Conservation (phyloP, 2,113 vertebrate species). For the Oxyura jamaicensis region DNA sequence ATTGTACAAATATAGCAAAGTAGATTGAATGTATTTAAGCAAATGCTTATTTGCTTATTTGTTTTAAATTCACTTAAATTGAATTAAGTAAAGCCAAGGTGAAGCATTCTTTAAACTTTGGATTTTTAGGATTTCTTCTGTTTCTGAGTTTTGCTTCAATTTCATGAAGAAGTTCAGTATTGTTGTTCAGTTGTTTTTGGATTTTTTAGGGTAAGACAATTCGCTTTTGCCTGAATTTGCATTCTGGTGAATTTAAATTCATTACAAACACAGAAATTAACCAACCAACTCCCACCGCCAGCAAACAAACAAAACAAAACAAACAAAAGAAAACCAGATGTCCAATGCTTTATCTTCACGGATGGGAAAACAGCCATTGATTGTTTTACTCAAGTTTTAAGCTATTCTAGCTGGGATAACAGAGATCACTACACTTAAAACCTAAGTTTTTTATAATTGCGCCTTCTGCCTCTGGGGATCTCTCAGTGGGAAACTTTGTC, state of each 20-base stretch:
- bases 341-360: background rate
- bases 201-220: background rate
- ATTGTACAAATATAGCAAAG: no score
- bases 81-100: background rate
- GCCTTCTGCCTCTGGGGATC: background rate
- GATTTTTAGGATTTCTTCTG: background rate
- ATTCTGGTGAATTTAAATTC: background rate
- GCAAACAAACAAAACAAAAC: background rate
- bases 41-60: background rate
- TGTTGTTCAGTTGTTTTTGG: background rate
- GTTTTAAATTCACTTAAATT: background rate
- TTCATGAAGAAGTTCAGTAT: background rate
- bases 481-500: constrained; percentile 17
- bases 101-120: background rate
- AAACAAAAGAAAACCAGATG: background rate
- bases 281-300: no score
- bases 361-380: background rate
- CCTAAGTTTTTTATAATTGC: background rate
- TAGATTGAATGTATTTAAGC: background rate
- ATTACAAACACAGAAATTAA: background rate
- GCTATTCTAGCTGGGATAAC: background rate
- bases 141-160: background rate
- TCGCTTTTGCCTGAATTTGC: background rate
- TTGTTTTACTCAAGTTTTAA: constrained; percentile 3
- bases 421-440: background rate